A percentile compares a stretch with the other conserved stretches of the same genome.
phyloP scores from a whole-genome alignment of 2,797 vertebrate species.

The Megaceryle alcyon region DNA sequence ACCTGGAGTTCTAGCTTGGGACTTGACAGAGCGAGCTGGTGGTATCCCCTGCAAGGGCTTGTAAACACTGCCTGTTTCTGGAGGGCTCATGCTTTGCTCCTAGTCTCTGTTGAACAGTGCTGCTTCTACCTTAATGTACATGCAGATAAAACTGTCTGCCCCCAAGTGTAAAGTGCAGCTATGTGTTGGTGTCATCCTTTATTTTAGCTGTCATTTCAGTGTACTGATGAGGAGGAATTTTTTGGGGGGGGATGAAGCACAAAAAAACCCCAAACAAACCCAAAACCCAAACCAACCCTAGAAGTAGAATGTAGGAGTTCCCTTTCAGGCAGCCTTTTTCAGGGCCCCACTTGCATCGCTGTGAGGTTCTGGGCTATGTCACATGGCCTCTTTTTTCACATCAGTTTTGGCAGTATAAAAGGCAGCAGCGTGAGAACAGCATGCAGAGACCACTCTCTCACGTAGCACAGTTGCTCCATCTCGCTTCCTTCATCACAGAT shows the following conservation, averaged over 20 bases:
- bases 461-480: neutral
- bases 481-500: neutral
- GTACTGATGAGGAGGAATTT: neutral
- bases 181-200: neutral
- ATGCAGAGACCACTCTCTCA: neutral
- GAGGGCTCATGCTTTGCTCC: neutral
- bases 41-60: neutral
- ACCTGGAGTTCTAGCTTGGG: neutral
- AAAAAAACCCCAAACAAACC: neutral
- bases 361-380: neutral
- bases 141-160: neutral
- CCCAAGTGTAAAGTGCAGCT: neutral
- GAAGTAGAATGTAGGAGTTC: neutral
- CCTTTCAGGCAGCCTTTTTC: neutral
- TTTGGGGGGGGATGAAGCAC: neutral
- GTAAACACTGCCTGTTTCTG: neutral
- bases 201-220: neutral
- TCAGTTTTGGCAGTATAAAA: neutral
- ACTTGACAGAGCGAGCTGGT: neutral
- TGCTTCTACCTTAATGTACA: neutral
- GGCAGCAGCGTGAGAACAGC: neutral
- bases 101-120: neutral
- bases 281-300: neutral
- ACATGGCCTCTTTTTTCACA: neutral
- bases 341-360: neutral